Evolutionary conservation across 2,888 invertebrate species (phyloP).

Genomic region (Monopis laevigella): DNA sequence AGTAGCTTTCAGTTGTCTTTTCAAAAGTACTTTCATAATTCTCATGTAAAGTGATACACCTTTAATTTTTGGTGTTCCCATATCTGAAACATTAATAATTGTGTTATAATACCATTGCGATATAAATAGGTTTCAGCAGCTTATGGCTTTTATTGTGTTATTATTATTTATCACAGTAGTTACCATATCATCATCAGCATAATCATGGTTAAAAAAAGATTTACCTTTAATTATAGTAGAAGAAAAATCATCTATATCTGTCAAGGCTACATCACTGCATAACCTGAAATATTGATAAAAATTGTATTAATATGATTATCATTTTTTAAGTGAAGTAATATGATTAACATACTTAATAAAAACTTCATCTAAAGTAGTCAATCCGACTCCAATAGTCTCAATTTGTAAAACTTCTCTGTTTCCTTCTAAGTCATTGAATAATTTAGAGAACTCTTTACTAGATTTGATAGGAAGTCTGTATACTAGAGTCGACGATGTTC

Average conservation of each 20-base stretch:
- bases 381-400: conserved; percentile 80
- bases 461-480: conserved; percentile 55
- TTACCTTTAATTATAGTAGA: no score
- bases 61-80: background rate
- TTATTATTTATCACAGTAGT: no score
- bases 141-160: no score
- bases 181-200: no score
- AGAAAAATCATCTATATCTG: conserved; percentile 29
- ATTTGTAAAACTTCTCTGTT: conserved; percentile 70
- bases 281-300: conserved; percentile 33
- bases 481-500: conserved; percentile 31
- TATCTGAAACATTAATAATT: no score
- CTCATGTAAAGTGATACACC: background rate
- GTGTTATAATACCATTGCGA: no score
- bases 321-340: background rate
- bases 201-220: no score
- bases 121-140: no score
- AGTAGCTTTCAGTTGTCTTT: conserved; percentile 1
- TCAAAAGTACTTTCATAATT: background rate
- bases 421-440: conserved; percentile 72
- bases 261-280: conserved; percentile 38
- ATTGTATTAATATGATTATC: background rate
- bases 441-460: conserved; percentile 61
- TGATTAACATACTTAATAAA: conserved; percentile 76
- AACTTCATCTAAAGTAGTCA: conserved; percentile 93